Percentiles rank a stretch among this genome's conserved stretches.
Conservation (phyloP, 2,113 vertebrate species). For the Columbina picui region DNA sequence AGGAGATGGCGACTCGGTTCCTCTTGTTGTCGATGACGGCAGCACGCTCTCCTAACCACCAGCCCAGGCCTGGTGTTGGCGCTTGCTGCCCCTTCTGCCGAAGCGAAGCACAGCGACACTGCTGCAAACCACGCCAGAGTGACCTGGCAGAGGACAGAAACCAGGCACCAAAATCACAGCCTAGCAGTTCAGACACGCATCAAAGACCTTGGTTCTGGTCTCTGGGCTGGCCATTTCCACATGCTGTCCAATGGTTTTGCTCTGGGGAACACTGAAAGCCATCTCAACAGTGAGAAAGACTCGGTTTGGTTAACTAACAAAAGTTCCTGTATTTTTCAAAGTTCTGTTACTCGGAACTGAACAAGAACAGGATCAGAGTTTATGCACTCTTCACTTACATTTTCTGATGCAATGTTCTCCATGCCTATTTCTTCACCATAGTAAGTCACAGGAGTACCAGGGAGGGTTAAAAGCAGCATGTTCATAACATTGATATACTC, state of each 20-base stretch:
- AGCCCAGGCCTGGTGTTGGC: neutral
- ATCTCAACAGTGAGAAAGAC: neutral
- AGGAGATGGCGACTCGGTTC: fast-evolving
- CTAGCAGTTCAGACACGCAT: neutral
- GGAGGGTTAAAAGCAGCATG: constrained; percentile 94
- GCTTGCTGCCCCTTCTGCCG: neutral
- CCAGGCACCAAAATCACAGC: neutral
- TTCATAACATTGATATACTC: constrained; percentile 84
- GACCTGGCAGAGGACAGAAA: neutral
- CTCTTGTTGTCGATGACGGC: neutral
- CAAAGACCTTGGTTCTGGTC: neutral
- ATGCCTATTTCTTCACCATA: constrained; percentile 99
- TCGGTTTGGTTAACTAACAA: neutral
- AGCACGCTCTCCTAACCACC: neutral
- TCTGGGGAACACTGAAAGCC: neutral
- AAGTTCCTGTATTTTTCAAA: neutral
- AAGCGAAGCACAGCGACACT: neutral
- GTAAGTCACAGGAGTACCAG: constrained; percentile 92
- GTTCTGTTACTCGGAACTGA: neutral
- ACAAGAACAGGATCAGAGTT: neutral
- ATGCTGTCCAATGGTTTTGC: neutral
- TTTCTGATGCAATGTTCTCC: constrained; percentile 70
- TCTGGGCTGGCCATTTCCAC: neutral
- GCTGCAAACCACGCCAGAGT: neutral
- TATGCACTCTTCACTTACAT: neutral